Conservation (phyloP, 64 coral and sea anemone genomes). For the Pocillopora damicornis region DNA sequence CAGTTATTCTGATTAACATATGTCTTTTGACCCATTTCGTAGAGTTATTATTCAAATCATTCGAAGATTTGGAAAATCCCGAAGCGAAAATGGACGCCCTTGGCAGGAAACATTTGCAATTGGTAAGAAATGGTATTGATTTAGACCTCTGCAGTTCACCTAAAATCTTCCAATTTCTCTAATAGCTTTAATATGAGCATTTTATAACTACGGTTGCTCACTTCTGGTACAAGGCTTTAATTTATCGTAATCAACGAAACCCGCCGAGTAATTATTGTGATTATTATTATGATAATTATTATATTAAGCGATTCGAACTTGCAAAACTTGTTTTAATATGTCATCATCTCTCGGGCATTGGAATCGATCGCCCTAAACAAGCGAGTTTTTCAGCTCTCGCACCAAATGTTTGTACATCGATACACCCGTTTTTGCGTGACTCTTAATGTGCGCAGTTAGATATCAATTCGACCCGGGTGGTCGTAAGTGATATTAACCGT, state of each 20-base stretch:
- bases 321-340: not conserved
- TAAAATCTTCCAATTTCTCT: not conserved
- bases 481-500: too few species aligned
- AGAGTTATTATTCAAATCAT: conserved; percentile 43
- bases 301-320: not conserved
- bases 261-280: not conserved
- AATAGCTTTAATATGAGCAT: not conserved
- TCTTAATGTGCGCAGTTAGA: too few species aligned
- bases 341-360: not conserved
- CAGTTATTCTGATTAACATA: not conserved
- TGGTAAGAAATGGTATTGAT: conserved; percentile 22
- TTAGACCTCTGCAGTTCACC: not conserved
- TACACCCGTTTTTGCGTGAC: too few species aligned
- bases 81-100: conserved; percentile 58
- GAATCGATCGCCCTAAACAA: not conserved
- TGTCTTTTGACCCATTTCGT: not conserved
- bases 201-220: not conserved
- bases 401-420: too few species aligned
- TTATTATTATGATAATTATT: not conserved
- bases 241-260: not conserved
- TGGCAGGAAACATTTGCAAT: conserved; percentile 49
- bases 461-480: too few species aligned
- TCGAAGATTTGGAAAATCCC: conserved; percentile 39
- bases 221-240: not conserved
- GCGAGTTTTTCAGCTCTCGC: not conserved